Evolutionary conservation across 2,113 vertebrate species (phyloP), one percentile per base, ranked within the genome.

Genomic region (Psittacara wagleri): DNA sequence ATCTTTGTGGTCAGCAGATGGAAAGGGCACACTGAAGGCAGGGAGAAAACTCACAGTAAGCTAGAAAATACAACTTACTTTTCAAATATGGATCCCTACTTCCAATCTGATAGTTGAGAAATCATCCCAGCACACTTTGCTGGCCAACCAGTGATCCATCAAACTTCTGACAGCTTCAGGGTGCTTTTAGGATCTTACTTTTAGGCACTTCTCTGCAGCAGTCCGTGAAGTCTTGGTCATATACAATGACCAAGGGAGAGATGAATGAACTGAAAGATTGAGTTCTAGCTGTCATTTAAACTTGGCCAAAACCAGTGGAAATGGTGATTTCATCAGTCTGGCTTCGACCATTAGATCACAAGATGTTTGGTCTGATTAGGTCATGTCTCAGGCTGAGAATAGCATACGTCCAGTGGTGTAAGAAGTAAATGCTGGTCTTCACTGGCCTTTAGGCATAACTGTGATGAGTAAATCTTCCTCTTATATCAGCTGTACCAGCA

Each of bases 301-400:
- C 52, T 82, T 88, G 82, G 63, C 49, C 84, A 87, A 87, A 75
- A 49, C 39, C 67, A 69, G 49, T 80, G 73, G 77, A 88, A 93
- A 80, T 41, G 43, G 29, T 94, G 93, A 90, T 77, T 59, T 94
- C 85, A 94, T 92, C 69, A 39, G 78, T 93, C 84, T 95, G 75
- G n/a, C 75, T 73, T 31, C 83, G 72, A 41, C 77, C 86, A 73
- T 94, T 91, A 91, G 69, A 79, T 96, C 93, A 96, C 91, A 83
- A 75, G 79, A 52, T 3, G 1, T 82, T 91, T 90, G 44, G 17
- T 86, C 75, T 63, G 63, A 93, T 97, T 87, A 97, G 25, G 54
- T 95, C 94, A 91, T 86, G 91, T 96, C 96, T 96, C 90, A 67
- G 28, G 63, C 84, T 83, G 85, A 88, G 63, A 92, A 90, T 16